Conservation (phyloP, 1,140 invertebrate genomes). For the Drosophila pallidifrons region DNA sequence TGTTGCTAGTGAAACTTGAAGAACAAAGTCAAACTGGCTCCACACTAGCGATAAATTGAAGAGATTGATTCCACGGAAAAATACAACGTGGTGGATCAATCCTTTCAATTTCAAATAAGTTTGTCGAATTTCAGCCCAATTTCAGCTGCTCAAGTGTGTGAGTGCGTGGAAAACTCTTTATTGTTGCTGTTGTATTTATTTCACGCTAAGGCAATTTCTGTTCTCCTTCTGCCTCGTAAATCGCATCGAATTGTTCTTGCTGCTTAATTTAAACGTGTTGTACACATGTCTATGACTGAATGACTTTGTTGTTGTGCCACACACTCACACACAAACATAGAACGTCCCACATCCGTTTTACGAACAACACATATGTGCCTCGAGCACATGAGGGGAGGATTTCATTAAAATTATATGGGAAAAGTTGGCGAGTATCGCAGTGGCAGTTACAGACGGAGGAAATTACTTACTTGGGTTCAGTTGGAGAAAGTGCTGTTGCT, state of each 20-base stretch:
- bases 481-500: background rate
- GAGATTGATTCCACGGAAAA: conserved; percentile 24
- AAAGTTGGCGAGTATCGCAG: conserved; percentile 27
- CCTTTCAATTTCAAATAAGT: conserved; percentile 17
- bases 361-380: conserved; percentile 27
- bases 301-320: conserved; percentile 20
- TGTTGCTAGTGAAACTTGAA: conserved; percentile 20
- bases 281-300: conserved; percentile 41
- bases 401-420: conserved; percentile 48
- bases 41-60: conserved; percentile 28
- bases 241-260: conserved; percentile 62
- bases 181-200: conserved; percentile 43
- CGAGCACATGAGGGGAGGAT: conserved; percentile 1
- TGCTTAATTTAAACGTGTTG: conserved; percentile 65
- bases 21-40: conserved; percentile 10
- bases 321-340: background rate
- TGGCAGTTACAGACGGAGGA: background rate
- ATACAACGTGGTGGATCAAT: conserved; percentile 12
- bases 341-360: conserved; percentile 16
- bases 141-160: background rate
- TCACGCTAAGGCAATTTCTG: conserved; percentile 52
- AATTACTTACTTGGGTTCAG: conserved; percentile 6
- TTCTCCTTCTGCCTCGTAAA: conserved; percentile 51
- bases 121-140: conserved; percentile 1
- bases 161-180: conserved; percentile 25